phyloP scores from a whole-genome alignment of 2,888 invertebrate species.

The Luperina testacea region DNA sequence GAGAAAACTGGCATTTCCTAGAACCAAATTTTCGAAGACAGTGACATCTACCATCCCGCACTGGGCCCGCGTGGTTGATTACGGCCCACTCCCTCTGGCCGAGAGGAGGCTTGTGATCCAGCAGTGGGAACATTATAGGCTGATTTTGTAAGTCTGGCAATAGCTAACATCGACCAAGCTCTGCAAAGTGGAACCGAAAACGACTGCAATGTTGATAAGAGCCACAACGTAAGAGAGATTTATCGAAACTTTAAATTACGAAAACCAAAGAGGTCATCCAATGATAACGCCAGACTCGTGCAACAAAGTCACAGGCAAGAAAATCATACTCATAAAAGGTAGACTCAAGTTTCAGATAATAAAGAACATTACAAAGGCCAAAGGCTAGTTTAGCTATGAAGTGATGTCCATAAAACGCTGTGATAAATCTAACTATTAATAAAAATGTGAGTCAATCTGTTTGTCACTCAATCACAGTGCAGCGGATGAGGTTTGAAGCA shows the following conservation, averaged over 20 bases:
- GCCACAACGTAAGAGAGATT: not conserved
- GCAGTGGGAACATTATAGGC: not conserved
- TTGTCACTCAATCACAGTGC: slow-evolving; percentile 56
- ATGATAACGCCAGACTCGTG: slow-evolving; percentile 8
- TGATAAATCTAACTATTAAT: slow-evolving; percentile 54
- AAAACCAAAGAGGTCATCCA: slow-evolving; percentile 8
- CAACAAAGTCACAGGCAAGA: slow-evolving; percentile 8
- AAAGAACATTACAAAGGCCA: slow-evolving; percentile 38
- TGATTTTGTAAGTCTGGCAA: not conserved
- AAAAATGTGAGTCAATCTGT: slow-evolving; percentile 61
- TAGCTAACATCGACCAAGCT: not conserved
- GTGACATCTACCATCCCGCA: not conserved
- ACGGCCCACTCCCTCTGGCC: not conserved
- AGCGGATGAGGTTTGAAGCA: slow-evolving; percentile 56
- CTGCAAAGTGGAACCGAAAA: not conserved
- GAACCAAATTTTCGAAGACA: not conserved
- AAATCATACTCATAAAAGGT: slow-evolving; percentile 6
- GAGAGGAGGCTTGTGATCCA: not conserved
- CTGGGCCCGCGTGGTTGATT: not conserved
- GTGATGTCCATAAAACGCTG: slow-evolving; percentile 37
- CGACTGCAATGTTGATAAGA: not conserved
- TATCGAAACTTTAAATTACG: not conserved
- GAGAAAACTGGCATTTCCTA: not conserved
- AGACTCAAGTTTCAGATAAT: slow-evolving; percentile 32
- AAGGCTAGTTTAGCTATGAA: slow-evolving; percentile 54